Percentiles rank a stretch among this genome's conserved stretches.
These are phyloP conservation scores for Anthonomus grandis DNA, from an alignment of 1,140 invertebrate species.

Conservation along the genomic window DNA sequence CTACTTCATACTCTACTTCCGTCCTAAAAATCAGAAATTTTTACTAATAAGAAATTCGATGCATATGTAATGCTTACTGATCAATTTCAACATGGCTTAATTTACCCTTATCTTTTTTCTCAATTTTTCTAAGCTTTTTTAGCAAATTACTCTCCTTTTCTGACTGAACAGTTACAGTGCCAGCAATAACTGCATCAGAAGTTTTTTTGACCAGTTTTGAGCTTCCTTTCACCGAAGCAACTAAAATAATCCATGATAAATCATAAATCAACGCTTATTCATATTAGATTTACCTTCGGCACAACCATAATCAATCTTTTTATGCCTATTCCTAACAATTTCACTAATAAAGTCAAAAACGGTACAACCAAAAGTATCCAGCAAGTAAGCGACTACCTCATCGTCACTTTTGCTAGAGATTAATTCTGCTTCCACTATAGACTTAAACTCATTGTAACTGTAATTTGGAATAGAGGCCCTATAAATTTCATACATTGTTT, in stretches of 20 bases:
- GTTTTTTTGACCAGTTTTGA: slow-evolving; percentile 7
- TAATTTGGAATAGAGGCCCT: slow-evolving; percentile 26
- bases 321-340: slow-evolving; percentile 68
- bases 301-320: slow-evolving; percentile 44
- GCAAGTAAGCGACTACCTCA: slow-evolving; percentile 81
- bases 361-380: slow-evolving; percentile 85
- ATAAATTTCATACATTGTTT: slow-evolving; percentile 33
- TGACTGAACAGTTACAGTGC: slow-evolving; percentile 72
- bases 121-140: slow-evolving; percentile 84
- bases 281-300: slow-evolving; percentile 22
- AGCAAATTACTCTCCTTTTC: slow-evolving; percentile 76
- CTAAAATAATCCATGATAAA: slow-evolving; percentile 5
- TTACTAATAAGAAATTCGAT: slow-evolving; percentile 3
- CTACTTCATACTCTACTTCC: slow-evolving; percentile 33
- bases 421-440: slow-evolving; percentile 28
- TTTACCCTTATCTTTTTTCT: slow-evolving; percentile 64
- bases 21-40: slow-evolving; percentile 33
- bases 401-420: slow-evolving; percentile 61
- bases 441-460: slow-evolving; percentile 30
- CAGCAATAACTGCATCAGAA: slow-evolving; percentile 29
- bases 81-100: slow-evolving; percentile 18
- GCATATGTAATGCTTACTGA: slow-evolving; percentile 25
- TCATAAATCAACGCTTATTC: neutral
- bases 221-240: neutral
- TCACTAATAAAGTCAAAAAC: slow-evolving; percentile 80